These are phyloP conservation scores for Rhamnusium bicolor DNA, from an alignment of 2,888 invertebrate genomes.

Conservation along the genomic window DNA sequence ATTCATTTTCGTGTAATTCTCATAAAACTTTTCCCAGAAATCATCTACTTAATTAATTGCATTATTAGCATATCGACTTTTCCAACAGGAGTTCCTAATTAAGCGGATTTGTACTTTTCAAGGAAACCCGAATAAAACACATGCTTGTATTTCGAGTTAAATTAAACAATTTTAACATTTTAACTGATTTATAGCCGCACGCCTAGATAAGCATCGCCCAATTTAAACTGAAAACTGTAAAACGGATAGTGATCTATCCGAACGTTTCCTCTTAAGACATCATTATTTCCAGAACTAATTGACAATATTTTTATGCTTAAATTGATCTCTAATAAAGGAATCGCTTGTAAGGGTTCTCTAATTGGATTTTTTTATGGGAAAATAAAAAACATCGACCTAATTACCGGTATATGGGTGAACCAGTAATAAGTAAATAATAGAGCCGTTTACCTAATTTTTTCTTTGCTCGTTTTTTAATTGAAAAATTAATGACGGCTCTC, in stretches of 20 bases:
- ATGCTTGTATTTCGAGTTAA: neutral
- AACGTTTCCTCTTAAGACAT: neutral
- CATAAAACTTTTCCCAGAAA: neutral
- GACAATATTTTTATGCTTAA: conserved; percentile 3
- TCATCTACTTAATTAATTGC: neutral
- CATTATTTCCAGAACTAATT: neutral
- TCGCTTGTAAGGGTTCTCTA: neutral
- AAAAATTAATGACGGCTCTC: neutral
- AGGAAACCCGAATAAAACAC: neutral
- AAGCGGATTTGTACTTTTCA: neutral
- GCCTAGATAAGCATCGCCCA: neutral
- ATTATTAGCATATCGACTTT: neutral
- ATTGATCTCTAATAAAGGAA: neutral
- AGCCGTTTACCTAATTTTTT: neutral
- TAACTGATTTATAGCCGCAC: neutral
- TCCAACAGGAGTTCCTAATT: neutral
- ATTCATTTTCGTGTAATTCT: neutral
- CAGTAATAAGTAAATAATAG: neutral
- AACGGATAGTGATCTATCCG: neutral
- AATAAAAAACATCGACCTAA: neutral
- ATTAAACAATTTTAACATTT: neutral
- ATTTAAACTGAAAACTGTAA: neutral
- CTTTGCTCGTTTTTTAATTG: neutral
- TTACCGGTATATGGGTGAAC: neutral
- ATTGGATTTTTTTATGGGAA: conserved; percentile 9